Conservation (phyloP, 1,140 invertebrate species). For the Brachionus manjavacas region DNA sequence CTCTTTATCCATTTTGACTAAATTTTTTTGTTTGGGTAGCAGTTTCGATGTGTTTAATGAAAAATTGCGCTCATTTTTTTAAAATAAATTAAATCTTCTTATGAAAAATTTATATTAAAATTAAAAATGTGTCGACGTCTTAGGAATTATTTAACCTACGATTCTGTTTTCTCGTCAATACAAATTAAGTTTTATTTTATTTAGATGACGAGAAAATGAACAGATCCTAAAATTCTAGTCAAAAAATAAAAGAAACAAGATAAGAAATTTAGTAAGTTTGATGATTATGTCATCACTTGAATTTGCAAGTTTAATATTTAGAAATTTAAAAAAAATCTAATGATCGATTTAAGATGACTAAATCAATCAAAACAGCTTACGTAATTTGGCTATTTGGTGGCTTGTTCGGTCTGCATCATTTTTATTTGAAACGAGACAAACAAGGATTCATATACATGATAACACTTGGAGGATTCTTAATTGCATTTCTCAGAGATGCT, state of each 20-base stretch:
- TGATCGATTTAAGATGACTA: slow-evolving; percentile 52
- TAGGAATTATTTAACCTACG: not conserved
- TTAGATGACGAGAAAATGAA: not conserved
- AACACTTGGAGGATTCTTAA: slow-evolving; percentile 76
- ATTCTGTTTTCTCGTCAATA: not conserved
- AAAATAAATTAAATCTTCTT: too few species aligned
- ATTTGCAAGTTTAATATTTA: not conserved
- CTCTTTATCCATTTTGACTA: too few species aligned
- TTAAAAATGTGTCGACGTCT: not conserved
- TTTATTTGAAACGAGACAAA: slow-evolving; percentile 79
- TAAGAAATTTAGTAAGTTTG: not conserved
- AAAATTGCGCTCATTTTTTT: too few species aligned
- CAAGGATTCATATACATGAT: slow-evolving; percentile 83
- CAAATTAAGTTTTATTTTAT: not conserved
- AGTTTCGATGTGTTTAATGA: too few species aligned
- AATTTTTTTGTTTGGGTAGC: too few species aligned
- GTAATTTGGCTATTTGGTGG: slow-evolving; percentile 80
- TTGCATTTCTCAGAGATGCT: slow-evolving; percentile 79
- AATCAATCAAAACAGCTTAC: slow-evolving; percentile 71
- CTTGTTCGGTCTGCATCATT: slow-evolving; percentile 78
- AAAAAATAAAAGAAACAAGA: not conserved
- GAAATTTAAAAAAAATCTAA: not conserved
- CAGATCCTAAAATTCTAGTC: not conserved
- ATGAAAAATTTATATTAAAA: too few species aligned
- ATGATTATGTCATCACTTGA: not conserved